A percentile compares a stretch with the other conserved stretches of the same genome.
These are phyloP conservation scores for Brachypteracias leptosomus DNA, from an alignment of 2,113 vertebrate species.

Conservation along the genomic window DNA sequence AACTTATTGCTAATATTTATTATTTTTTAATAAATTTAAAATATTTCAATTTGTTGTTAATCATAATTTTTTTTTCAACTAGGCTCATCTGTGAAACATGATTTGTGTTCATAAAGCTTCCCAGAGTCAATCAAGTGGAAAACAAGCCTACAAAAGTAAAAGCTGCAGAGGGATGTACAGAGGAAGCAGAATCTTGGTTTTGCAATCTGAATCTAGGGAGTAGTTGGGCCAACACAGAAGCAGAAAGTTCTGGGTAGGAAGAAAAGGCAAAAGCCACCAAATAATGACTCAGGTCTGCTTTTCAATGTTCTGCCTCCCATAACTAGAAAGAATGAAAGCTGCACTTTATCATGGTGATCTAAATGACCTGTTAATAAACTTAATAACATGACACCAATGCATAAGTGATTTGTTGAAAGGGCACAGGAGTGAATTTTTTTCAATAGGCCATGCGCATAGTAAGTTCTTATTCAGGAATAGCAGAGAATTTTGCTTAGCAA, in stretches of 20 bases:
- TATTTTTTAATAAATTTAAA: not conserved
- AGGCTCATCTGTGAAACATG: not conserved
- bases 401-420: not conserved
- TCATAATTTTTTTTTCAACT: not conserved
- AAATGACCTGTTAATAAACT: not conserved
- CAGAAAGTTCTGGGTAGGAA: not conserved
- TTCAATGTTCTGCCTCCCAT: not conserved
- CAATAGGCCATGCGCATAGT: not conserved
- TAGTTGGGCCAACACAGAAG: not conserved
- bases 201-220: not conserved
- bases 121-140: not conserved
- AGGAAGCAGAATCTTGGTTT: not conserved
- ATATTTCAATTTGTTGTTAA: not conserved
- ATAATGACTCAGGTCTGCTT: not conserved
- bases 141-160: not conserved
- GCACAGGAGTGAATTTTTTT: not conserved
- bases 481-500: not conserved
- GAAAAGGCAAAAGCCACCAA: not conserved
- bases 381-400: not conserved
- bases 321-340: not conserved
- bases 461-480: not conserved
- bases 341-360: not conserved
- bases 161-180: not conserved
- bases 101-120: not conserved
- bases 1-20: not conserved